Evolutionary conservation across 1,140 invertebrate species (phyloP), one percentile per base, ranked within the genome.

Genomic region (Aphelinus atriplicis): DNA sequence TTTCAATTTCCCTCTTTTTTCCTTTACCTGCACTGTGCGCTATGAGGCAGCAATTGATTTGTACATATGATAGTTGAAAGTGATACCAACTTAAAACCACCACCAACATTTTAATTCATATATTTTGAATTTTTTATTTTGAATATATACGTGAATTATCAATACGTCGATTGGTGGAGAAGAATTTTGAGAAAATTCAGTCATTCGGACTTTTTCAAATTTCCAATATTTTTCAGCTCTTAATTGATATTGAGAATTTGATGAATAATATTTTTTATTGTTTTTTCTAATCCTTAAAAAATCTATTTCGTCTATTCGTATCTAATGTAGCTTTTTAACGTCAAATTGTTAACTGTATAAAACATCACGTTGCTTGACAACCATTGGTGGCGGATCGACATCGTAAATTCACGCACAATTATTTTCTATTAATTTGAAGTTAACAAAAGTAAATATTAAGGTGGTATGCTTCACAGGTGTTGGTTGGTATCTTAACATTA

Each of bases 1-100:
- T 53, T 61, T 77, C 66, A 63, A 46, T 61, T 10, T 3, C 58
- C 47, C 47, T 68, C 7, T 46, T 71, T 69, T 78, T 61, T 75
- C 77, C 73, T 73, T 77, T 76, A 83, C 77, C 71, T 85, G 83
- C 84, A 86, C 82, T 80, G 50, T 83, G 80, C 81, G 79, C 83
- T 86, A 78, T 81, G 80, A 46, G 55, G 80, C 78, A 81, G 80
- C 78, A 82, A 81, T 81, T 84, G 79, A 83, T 79, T 84, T 79
- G 80, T 81, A 74, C 76, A 75, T 84, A 79, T 78, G 83, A 80
- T 79, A 83, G 79, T 82, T 83, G 77, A 79, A 82, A 75, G 46
- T 79, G 83, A 87, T 86, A 87, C 84, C 84, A 87, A 86, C 82
- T 81, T 73, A 84, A 85, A 73, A 83, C 82, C 82, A 83, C 81